Percentiles rank a stretch among this genome's conserved stretches.
Conservation (phyloP, 2,888 invertebrate species). For the Agonopterix subpropinquella region DNA sequence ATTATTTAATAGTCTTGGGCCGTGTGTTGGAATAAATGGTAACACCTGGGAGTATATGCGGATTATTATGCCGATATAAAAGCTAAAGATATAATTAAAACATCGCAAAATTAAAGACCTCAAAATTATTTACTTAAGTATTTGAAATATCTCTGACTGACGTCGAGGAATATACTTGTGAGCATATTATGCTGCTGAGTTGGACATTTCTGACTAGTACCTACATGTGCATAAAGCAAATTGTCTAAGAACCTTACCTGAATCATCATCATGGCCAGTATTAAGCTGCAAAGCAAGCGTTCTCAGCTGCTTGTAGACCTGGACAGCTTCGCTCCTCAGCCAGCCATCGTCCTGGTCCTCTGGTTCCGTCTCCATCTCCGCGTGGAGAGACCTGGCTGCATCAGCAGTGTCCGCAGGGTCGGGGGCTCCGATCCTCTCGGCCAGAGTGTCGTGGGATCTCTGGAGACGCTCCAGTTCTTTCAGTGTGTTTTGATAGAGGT, state of each 20-base stretch:
- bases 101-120: no score
- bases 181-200: not conserved
- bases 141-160: no score
- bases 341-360: conserved; percentile 73
- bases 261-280: conserved; percentile 84
- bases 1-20: no score
- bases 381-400: conserved; percentile 84
- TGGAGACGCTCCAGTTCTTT: conserved; percentile 83
- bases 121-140: no score
- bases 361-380: conserved; percentile 91
- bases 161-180: no score
- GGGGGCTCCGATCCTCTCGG: conserved; percentile 81
- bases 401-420: conserved; percentile 55
- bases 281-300: conserved; percentile 84
- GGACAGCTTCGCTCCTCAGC: conserved; percentile 79
- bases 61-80: no score
- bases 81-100: no score
- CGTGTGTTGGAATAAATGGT: no score
- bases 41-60: no score
- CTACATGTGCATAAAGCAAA: not conserved
- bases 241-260: conserved; percentile 55
- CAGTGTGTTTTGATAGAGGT: conserved; percentile 70
- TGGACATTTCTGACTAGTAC: not conserved
- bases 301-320: conserved; percentile 83
- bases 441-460: conserved; percentile 81